Evolutionary conservation across 2,888 invertebrate species (phyloP).

Genomic region (Acronicta aceris): DNA sequence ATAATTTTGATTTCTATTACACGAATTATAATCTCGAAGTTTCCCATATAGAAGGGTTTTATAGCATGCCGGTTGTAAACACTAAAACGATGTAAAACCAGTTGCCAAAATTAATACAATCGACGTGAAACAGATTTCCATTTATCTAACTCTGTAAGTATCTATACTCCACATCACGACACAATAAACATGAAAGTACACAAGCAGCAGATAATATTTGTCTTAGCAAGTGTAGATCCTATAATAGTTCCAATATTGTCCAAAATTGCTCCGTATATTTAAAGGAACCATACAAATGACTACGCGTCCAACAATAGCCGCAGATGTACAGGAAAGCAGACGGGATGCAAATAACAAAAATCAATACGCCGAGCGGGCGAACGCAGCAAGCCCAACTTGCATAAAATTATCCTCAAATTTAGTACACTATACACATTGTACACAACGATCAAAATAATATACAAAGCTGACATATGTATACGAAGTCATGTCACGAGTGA

Average conservation of each 20-base stretch:
- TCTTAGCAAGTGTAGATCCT: constrained; percentile 9
- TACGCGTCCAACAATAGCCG: constrained; percentile 82
- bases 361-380: constrained; percentile 81
- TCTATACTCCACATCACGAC: constrained; percentile 11
- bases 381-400: constrained; percentile 78
- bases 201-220: constrained; percentile 12
- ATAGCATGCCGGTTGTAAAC: no score
- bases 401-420: constrained; percentile 81
- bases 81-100: constrained; percentile 26
- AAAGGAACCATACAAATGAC: constrained; percentile 68
- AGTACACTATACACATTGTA: constrained; percentile 65
- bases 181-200: constrained; percentile 22
- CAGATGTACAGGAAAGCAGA: constrained; percentile 82
- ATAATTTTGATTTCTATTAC: no score
- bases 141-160: constrained; percentile 18
- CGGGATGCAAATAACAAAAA: constrained; percentile 89
- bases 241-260: constrained; percentile 19
- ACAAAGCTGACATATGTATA: constrained; percentile 43
- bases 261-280: constrained; percentile 39
- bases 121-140: constrained; percentile 24
- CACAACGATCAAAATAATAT: constrained; percentile 38
- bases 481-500: constrained; percentile 49
- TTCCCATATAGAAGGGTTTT: background rate
- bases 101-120: constrained; percentile 27
- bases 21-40: no score